Base-by-base conservation (phyloP, 2,797 vertebrate genomes). In the Petrocephalus schoutedeni region DNA sequence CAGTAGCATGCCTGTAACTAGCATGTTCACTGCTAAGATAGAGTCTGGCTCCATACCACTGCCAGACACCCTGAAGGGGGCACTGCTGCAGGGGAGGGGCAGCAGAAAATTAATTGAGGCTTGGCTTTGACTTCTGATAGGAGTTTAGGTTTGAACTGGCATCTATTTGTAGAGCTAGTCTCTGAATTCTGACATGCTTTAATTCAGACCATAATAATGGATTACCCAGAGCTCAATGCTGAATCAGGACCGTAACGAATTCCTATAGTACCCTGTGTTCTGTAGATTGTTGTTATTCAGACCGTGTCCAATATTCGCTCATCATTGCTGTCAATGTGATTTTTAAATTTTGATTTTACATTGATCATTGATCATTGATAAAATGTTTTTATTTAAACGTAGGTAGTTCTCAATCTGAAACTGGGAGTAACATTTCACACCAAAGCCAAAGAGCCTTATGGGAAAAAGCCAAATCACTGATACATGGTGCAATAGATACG, bases 61-160 rank as follows among this genome's bases (percentile, higher is more conserved):
- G 14, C 64, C 28, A 36, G 64, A 71, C 36, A 4, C 28, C 64
- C 64, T 71, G 28, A 71, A 36, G 28, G 12, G 28, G 28, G 64
- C 12, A 36, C 64, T 71, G 9, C 28, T 71, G 28, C 64, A 16
- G 14, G 32, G 64, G 12, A 71, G 28, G 64, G 28, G 12, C 12
- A 36, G 36, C 6, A 5, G 3, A 16, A 87, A 85, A 87, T 41
- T 85, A 49, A 89, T 53, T 84, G 87, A 85, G 88, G 87, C 36
- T 84, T 82, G 51, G 16, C 64, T 61, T 89, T 87, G 49, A 87
- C 84, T 64, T 53, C 87, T 89, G 86, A 88, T 61, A 87, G 54
- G 19, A 86, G 84, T 49, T 88, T 88, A 89, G 49, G 86, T 51
- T 49, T 59, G 88, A n/a, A 32, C 41, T 88, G 61, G 59, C 84